Conservation (phyloP, 1,140 invertebrate genomes). For the Cyclina sinensis region DNA sequence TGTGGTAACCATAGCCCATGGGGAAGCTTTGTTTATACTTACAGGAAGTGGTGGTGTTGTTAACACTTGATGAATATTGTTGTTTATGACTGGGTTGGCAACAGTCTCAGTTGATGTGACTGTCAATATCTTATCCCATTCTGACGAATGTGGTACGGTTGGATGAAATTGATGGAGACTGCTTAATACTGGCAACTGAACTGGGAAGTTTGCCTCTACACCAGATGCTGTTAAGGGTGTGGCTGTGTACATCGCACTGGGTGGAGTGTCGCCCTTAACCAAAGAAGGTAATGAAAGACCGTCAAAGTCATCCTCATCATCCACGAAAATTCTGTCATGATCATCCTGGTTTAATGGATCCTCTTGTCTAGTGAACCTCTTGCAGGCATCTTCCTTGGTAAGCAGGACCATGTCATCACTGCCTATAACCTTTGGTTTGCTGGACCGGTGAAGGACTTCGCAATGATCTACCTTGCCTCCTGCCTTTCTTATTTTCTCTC, state of each 20-base stretch:
- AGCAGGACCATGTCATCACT: background rate
- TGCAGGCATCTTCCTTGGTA: background rate
- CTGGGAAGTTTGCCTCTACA: background rate
- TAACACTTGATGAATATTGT: background rate
- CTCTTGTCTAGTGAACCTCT: background rate
- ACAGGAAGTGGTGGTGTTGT: background rate
- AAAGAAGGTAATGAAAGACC: background rate
- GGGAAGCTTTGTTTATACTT: background rate
- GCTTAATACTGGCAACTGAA: background rate
- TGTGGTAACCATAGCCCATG: background rate
- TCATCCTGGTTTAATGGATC: background rate
- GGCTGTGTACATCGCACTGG: background rate
- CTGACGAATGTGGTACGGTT: background rate
- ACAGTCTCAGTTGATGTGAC: background rate
- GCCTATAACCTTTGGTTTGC: background rate
- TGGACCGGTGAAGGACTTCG: background rate
- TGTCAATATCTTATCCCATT: background rate
- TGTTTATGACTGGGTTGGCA: background rate
- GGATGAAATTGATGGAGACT: background rate
- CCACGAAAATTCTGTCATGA: background rate
- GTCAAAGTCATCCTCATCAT: background rate
- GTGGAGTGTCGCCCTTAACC: background rate
- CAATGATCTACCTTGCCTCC: background rate
- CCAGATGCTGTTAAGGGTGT: background rate
- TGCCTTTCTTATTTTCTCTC: background rate